A percentile compares a stretch with the other conserved stretches of the same genome.
phyloP scores from a whole-genome alignment of 37 sponge, comb jelly and placozoan species.

The Axinella damicornis region DNA sequence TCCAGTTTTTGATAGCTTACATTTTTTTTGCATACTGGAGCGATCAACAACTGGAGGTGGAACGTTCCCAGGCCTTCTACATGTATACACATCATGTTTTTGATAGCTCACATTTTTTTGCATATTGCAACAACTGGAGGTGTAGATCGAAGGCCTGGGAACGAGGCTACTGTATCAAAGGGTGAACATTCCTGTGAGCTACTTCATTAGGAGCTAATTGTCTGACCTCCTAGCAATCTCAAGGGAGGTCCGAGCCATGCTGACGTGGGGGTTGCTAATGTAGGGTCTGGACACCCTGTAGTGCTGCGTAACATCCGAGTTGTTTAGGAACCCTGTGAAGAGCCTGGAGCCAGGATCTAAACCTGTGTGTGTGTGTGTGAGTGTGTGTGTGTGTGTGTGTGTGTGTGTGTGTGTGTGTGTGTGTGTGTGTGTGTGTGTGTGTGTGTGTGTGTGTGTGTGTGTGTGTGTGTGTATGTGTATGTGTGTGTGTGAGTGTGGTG shows the following conservation, averaged over 20 bases:
- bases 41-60: too few relatives aligned
- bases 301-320: constrained; percentile 29
- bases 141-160: too few relatives aligned
- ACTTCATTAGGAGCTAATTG: too few relatives aligned
- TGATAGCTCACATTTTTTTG: too few relatives aligned
- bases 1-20: too few relatives aligned
- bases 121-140: too few relatives aligned
- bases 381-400: background rate
- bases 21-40: too few relatives aligned
- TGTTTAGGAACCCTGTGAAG: constrained; percentile 60
- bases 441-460: constrained; percentile 18
- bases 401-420: constrained; percentile 25
- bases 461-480: constrained; percentile 20
- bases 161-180: too few relatives aligned
- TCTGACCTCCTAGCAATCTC: constrained; percentile 78
- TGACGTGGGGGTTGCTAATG: constrained; percentile 80
- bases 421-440: constrained; percentile 3
- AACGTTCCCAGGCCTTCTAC: too few relatives aligned
- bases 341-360: constrained; percentile 22
- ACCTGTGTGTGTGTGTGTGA: constrained; percentile 15
- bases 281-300: constrained; percentile 62
- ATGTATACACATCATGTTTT: too few relatives aligned
- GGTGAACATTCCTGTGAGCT: too few relatives aligned
- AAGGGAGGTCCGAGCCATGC: constrained; percentile 63
- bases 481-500: too few relatives aligned